Evolutionary conservation across 2,888 invertebrate species (phyloP).

Genomic region (Lasioglossum morio): DNA sequence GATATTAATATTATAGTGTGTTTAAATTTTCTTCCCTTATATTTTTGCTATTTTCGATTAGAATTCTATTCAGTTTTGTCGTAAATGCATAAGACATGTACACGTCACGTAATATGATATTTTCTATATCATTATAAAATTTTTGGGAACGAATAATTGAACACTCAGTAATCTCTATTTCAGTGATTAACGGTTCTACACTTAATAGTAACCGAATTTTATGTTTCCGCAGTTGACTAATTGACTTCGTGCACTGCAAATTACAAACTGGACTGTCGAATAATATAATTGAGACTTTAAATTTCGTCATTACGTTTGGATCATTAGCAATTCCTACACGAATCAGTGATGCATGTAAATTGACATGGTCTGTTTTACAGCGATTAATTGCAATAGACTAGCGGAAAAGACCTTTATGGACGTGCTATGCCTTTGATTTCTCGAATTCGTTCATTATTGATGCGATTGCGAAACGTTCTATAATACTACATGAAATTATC

Average conservation of each 20-base stretch:
- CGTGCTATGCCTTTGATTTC: background rate
- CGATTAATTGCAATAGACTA: background rate
- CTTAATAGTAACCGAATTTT: background rate
- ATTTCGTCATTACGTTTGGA: conserved; percentile 1
- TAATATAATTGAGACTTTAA: background rate
- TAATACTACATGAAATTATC: background rate
- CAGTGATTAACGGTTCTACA: background rate
- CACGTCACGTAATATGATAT: no score
- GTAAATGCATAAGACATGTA: no score
- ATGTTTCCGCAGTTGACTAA: background rate
- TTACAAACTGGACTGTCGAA: background rate
- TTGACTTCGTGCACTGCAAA: background rate
- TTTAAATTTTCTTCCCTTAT: no score
- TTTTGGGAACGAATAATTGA: no score
- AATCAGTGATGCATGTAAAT: background rate
- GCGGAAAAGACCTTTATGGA: background rate
- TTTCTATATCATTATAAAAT: no score
- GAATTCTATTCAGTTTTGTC: no score
- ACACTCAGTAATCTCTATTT: background rate
- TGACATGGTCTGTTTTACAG: background rate
- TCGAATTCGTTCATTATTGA: background rate
- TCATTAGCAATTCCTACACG: background rate
- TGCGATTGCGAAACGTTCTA: background rate
- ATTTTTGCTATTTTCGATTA: no score
- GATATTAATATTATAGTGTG: no score